Evolutionary conservation across 2,797 vertebrate species (phyloP).

Genomic region (Discoglossus pictus): DNA sequence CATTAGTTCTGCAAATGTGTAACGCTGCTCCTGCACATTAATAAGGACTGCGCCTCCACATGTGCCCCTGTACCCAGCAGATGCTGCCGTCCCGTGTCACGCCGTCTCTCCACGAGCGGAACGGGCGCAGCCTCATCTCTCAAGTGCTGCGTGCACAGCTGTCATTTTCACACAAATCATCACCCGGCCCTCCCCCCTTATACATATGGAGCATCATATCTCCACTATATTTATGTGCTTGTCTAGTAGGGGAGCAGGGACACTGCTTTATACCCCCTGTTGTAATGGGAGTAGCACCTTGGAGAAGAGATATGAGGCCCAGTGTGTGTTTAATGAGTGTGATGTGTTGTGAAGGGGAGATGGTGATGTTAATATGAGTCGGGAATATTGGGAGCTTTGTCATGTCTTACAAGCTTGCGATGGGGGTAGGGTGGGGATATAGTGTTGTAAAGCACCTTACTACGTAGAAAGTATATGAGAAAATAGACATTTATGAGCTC

Average conservation of each 20-base stretch:
- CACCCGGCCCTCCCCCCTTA: conserved; percentile 63
- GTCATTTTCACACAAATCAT: conserved; percentile 72
- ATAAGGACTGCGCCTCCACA: conserved; percentile 57
- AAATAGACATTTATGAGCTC: too few species aligned
- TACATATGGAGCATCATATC: conserved; percentile 73
- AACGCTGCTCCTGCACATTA: conserved; percentile 53
- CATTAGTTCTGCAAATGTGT: conserved; percentile 67
- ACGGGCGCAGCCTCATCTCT: conserved; percentile 63
- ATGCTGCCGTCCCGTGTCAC: conserved; percentile 63
- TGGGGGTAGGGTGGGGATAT: too few species aligned
- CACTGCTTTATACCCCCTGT: conserved; percentile 9
- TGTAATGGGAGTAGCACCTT: conserved; percentile 5
- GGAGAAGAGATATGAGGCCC: not conserved
- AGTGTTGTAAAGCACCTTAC: too few species aligned
- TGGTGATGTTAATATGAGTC: too few species aligned
- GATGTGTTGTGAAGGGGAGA: not conserved
- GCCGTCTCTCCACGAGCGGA: conserved; percentile 60
- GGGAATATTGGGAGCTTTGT: too few species aligned
- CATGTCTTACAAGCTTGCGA: too few species aligned
- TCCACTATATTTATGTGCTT: conserved; percentile 66
- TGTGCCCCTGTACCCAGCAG: conserved; percentile 59
- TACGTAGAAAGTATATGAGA: too few species aligned
- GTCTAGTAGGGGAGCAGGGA: conserved; percentile 35
- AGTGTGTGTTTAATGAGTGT: conserved; percentile 20
- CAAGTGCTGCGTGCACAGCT: conserved; percentile 67